A percentile compares a stretch with the other conserved stretches of the same genome.
Conservation (phyloP, 1,140 invertebrate species). For the Drosophila ananassae region DNA sequence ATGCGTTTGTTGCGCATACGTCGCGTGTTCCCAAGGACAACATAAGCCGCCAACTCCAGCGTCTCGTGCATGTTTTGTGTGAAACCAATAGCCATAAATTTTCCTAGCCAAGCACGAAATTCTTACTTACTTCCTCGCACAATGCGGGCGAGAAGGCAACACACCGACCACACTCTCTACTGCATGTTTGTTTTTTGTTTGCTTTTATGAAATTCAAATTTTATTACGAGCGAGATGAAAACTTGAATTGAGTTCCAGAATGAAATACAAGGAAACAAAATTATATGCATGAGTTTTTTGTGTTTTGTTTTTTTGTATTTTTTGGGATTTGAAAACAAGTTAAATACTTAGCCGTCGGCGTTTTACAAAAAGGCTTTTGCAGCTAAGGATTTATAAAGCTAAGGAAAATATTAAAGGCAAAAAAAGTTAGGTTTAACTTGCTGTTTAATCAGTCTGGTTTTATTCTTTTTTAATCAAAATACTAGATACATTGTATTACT, state of each 20-base stretch:
- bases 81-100: conserved; percentile 62
- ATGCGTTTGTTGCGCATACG: conserved; percentile 48
- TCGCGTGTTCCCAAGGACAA: conserved; percentile 57
- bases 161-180: conserved; percentile 24
- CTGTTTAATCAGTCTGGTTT: conserved; percentile 3
- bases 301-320: conserved; percentile 21
- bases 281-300: conserved; percentile 59
- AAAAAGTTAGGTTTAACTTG: conserved; percentile 19
- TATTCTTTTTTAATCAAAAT: conserved; percentile 2
- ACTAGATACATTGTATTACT: too few species aligned
- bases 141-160: conserved; percentile 6
- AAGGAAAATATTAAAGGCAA: conserved; percentile 3
- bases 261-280: conserved; percentile 55
- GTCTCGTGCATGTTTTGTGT: conserved; percentile 47
- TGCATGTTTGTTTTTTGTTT: conserved; percentile 28
- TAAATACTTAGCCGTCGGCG: conserved; percentile 31
- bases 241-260: conserved; percentile 49
- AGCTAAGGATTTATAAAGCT: conserved; percentile 8
- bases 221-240: conserved; percentile 51
- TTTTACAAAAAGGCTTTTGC: conserved; percentile 13
- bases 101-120: conserved; percentile 62
- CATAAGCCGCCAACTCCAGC: conserved; percentile 15
- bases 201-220: conserved; percentile 68
- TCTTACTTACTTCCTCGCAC: conserved; percentile 57
- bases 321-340: conserved; percentile 30